Conservation (phyloP, 2,797 vertebrate species). For the Gymnothorax javanicus region DNA sequence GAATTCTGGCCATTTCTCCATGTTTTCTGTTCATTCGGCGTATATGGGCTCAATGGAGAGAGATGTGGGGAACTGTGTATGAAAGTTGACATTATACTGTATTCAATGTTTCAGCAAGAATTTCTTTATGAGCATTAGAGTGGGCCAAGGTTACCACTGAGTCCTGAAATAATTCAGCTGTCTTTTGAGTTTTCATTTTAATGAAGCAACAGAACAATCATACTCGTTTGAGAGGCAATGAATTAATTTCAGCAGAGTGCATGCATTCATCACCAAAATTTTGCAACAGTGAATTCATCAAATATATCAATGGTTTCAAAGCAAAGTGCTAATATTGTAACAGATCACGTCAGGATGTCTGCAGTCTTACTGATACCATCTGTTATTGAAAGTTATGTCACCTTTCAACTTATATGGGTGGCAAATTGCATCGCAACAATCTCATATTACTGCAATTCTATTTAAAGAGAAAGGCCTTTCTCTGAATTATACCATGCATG, state of each 20-base stretch:
- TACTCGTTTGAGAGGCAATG: not conserved
- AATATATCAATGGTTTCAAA: not conserved
- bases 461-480: not conserved
- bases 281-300: not conserved
- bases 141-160: not conserved
- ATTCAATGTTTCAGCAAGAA: not conserved
- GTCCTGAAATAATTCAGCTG: not conserved
- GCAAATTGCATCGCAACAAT: not conserved
- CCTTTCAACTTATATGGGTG: not conserved
- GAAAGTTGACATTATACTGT: no score
- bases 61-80: not conserved
- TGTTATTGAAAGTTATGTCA: not conserved
- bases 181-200: not conserved
- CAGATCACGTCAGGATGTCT: not conserved
- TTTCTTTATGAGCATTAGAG: not conserved
- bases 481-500: not conserved
- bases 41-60: not conserved
- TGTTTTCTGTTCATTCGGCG: not conserved
- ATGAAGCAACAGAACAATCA: not conserved
- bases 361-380: not conserved
- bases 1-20: not conserved
- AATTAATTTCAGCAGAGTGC: not conserved
- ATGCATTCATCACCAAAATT: not conserved
- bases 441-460: not conserved
- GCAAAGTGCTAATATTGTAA: not conserved